Evolutionary conservation across 2,888 invertebrate genomes (phyloP).

Genomic region (Agrochola macilenta): DNA sequence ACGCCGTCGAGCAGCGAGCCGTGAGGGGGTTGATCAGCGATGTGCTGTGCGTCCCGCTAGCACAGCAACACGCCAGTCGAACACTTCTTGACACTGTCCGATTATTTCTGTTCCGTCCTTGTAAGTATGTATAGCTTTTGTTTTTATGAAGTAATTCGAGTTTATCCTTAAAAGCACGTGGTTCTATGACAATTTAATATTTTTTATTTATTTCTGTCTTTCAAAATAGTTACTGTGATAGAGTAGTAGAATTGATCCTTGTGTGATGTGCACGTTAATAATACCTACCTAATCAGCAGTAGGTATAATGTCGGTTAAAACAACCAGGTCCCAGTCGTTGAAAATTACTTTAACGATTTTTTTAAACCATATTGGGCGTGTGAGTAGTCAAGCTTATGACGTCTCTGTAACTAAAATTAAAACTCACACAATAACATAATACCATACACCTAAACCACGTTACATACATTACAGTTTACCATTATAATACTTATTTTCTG

Average conservation of each 20-base stretch:
- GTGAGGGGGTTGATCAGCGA: slow-evolving; percentile 27
- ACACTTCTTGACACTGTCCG: not conserved
- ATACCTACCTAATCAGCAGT: not conserved
- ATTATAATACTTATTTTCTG: not conserved
- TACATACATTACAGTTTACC: too few relatives aligned
- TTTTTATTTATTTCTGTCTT: not conserved
- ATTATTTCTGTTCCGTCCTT: not conserved
- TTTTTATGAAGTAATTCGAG: not conserved
- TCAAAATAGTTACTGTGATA: not conserved
- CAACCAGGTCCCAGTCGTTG: too few relatives aligned
- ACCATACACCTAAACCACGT: too few relatives aligned
- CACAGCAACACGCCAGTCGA: not conserved
- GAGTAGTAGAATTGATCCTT: not conserved
- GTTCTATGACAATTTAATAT: not conserved
- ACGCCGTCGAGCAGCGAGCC: slow-evolving; percentile 29
- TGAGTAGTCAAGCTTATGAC: not conserved
- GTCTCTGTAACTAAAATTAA: not conserved
- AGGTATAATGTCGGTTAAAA: not conserved
- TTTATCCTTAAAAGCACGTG: not conserved
- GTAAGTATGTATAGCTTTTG: not conserved
- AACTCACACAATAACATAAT: not conserved
- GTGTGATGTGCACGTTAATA: not conserved
- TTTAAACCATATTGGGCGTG: not conserved
- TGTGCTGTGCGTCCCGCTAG: not conserved
- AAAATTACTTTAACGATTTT: not conserved